These are phyloP conservation scores for zebrafish (Danio rerio) DNA, from an alignment of 2,113 vertebrate genomes.

Conservation along the genomic window GRCz12tu NC_133176.1:25414501-25415000, in stretches of 20 bases:
- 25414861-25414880: too few species aligned
- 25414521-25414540: neutral
- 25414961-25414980: too few species aligned
- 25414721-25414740: slow-evolving; percentile 18
- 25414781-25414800: slow-evolving; percentile 32
- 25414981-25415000: too few species aligned
- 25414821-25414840: neutral
- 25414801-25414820: slow-evolving; percentile 7
- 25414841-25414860: too few species aligned
- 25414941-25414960: too few species aligned
- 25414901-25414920: too few species aligned
- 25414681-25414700: slow-evolving; percentile 29
- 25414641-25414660: slow-evolving; percentile 31
- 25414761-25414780: slow-evolving; percentile 36
- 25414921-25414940: too few species aligned
- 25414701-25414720: neutral
- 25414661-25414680: slow-evolving; percentile 34
- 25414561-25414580: neutral
- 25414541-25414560: slow-evolving; percentile 29
- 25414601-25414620: slow-evolving; percentile 16
- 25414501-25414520: slow-evolving; percentile 5
- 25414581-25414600: neutral
- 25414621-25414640: slow-evolving; percentile 12
- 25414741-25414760: slow-evolving; percentile 18
- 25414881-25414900: too few species aligned